Base-by-base conservation (phyloP, 2,797 vertebrate genomes). In the Nasua narica region DNA sequence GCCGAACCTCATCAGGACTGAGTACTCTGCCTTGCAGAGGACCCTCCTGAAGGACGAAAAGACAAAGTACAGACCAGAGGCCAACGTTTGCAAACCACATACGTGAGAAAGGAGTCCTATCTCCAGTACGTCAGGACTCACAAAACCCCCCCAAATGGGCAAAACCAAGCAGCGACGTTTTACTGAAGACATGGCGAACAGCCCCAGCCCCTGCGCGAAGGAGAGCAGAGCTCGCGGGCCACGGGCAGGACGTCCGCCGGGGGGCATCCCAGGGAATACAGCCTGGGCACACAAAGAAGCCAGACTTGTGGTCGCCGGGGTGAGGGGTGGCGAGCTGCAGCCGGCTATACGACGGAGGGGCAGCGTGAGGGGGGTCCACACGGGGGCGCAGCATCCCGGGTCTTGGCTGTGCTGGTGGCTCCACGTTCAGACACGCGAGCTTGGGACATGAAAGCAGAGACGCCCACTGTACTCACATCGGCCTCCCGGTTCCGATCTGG, bases 221-320 rank as follows among this genome's bases (percentile, higher is more conserved):
- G n/a, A n/a, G n/a, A n/a, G n/a, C n/a, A 29, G 50, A 9, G 35
- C 35, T 56, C 21, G 4, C 4, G 2, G 50, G 54, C 19, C 40
- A 74, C 2, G 0, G 15, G 25, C 6, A 29, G 16, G 27, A 60
- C 54, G 21, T 4, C 48, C 4, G 4, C 25, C 0, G 8, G 11
- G 8, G 23, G n/a, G 78, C 78, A 19, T 29, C 37, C 78, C 37
- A 0, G 0, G 5, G 35, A 37, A 3, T 25, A 37, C 0, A 12
- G 54, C 78, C 11, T 1, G 1, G 84, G 50, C 29, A 37, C 7
- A 15, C 19, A 46, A 8, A 78, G 67, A 72, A 58, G 16, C 18
- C 54, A 88, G 56, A 60, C 56, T n/a, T 7, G 32, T 46, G 40
- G 69, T 25, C 5, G 6, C 69, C 4, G 19, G 52, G 29, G 35